Percentiles rank a stretch among this genome's conserved stretches.
phyloP scores from a whole-genome alignment of 2,888 invertebrate genomes.

The Platypus cylindrus region DNA sequence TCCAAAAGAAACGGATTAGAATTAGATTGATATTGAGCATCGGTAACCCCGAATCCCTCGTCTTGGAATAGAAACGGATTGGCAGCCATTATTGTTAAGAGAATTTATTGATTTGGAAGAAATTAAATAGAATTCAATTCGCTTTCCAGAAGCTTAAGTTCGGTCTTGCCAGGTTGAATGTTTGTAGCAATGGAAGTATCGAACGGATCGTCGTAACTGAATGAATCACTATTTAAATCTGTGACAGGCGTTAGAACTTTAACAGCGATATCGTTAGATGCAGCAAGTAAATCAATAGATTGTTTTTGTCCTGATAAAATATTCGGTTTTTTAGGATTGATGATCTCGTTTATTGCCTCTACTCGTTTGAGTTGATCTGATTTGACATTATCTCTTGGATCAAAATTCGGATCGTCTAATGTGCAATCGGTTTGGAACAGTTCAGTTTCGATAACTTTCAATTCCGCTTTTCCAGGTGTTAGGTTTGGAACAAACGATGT shows the following conservation, averaged over 20 bases:
- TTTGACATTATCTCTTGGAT: constrained; percentile 37
- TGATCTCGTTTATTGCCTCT: constrained; percentile 35
- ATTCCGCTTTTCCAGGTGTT: constrained; percentile 43
- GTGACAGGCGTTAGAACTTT: constrained; percentile 58
- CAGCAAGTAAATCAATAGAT: constrained; percentile 36
- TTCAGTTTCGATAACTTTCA: constrained; percentile 44
- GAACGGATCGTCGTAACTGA: constrained; percentile 60
- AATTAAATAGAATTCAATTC: constrained; percentile 54
- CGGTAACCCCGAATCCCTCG: constrained; percentile 42
- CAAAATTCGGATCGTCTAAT: constrained; percentile 50
- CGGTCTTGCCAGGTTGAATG: constrained; percentile 64
- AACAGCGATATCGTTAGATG: constrained; percentile 46
- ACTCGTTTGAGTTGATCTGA: constrained; percentile 28
- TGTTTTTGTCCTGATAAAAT: constrained; percentile 3
- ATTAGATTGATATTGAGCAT: constrained; percentile 39
- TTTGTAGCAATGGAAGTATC: constrained; percentile 75
- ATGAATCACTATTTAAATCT: constrained; percentile 29
- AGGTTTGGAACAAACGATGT: constrained; percentile 45
- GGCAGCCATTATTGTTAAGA: constrained; percentile 36
- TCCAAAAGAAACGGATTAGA: constrained; percentile 59
- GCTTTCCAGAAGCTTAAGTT: constrained; percentile 62
- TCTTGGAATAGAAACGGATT: constrained; percentile 72
- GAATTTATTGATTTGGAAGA: constrained; percentile 59
- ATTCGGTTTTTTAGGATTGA: constrained; percentile 20
- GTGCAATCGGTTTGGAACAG: constrained; percentile 28